These are phyloP conservation scores for Phymanthus crucifer DNA, from an alignment of 92 coral and sea anemone genomes.

Conservation along the genomic window DNA sequence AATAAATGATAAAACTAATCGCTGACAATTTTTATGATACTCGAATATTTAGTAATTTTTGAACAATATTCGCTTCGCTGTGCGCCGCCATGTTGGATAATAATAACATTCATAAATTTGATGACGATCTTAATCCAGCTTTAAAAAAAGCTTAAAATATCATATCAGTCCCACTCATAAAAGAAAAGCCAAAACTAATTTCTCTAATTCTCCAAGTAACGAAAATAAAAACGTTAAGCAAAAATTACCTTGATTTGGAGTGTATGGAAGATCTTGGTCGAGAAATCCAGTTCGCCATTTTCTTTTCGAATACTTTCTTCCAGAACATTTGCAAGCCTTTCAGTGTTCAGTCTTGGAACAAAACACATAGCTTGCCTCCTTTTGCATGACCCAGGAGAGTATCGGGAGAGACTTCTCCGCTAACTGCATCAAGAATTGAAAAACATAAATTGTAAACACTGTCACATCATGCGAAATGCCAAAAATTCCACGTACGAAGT, in stretches of 20 bases:
- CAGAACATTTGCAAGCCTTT: conserved; percentile 75
- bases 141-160: not conserved
- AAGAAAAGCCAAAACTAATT: not conserved
- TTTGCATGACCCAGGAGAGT: conserved; percentile 69
- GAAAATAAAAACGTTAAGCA: not conserved
- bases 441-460: conserved; percentile 10
- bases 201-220: not conserved
- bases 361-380: conserved; percentile 68
- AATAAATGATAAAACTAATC: not conserved
- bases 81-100: not conserved
- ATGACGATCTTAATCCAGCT: not conserved
- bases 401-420: conserved; percentile 64
- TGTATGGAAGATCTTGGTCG: conserved; percentile 44
- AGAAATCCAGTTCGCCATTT: conserved; percentile 47
- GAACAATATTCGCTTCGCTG: not conserved
- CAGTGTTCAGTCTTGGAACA: conserved; percentile 79
- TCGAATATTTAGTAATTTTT: not conserved
- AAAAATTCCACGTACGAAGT: not conserved
- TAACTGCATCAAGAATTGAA: conserved; percentile 26
- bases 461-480: conserved; percentile 1
- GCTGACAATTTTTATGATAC: not conserved
- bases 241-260: conserved; percentile 51
- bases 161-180: not conserved
- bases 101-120: not conserved
- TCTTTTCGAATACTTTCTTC: conserved; percentile 64